Conservation (phyloP, 2,113 vertebrate species). For the Verasper variegatus region DNA sequence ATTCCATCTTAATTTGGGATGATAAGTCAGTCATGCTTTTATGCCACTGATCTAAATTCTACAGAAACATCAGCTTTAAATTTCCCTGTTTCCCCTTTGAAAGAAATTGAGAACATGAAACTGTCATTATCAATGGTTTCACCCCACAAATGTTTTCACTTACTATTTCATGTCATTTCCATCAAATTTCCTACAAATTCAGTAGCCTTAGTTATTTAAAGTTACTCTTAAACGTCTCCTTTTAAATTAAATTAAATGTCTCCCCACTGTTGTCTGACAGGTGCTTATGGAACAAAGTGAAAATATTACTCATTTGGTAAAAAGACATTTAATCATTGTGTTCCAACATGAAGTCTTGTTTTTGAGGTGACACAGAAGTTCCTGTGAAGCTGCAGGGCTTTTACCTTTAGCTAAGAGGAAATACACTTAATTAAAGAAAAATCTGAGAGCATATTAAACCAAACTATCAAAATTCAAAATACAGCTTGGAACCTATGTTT, state of each 20-base stretch:
- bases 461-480: neutral
- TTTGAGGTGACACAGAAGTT: constrained; percentile 36
- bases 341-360: neutral
- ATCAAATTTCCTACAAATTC: neutral
- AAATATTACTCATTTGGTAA: constrained; percentile 22
- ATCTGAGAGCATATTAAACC: neutral
- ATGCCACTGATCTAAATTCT: neutral
- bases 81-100: no score
- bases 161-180: neutral
- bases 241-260: neutral
- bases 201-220: no score
- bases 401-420: neutral
- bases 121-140: neutral
- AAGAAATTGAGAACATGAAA: neutral
- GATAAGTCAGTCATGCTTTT: neutral
- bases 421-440: neutral
- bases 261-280: neutral
- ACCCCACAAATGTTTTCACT: neutral
- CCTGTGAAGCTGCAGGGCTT: neutral
- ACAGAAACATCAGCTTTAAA: neutral
- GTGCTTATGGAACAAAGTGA: neutral
- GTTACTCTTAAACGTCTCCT: neutral
- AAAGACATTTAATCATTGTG: constrained; percentile 5
- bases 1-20: neutral
- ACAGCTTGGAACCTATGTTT: no score